Percentiles rank a stretch among this genome's conserved stretches.
phyloP scores from a whole-genome alignment of 2,888 invertebrate species.

The Creontiades dilutus region DNA sequence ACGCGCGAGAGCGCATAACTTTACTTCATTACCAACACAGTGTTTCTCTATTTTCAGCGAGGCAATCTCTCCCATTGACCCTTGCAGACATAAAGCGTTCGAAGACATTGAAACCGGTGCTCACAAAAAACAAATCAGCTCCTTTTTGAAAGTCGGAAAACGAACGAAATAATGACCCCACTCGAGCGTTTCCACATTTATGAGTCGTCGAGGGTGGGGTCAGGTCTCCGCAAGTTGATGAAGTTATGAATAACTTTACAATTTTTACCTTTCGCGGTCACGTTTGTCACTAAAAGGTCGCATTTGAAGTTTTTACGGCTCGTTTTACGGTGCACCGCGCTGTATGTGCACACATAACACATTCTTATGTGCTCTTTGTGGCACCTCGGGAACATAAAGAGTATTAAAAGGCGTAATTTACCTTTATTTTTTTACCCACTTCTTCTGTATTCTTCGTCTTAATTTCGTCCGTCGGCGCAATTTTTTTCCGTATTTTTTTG shows the following conservation, averaged over 20 bases:
- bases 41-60: conserved; percentile 2
- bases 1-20: conserved; percentile 8
- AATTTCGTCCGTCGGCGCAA: too few relatives aligned
- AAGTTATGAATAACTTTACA: conserved; percentile 16
- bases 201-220: not conserved
- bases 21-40: not conserved
- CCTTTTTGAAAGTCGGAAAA: not conserved
- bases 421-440: not conserved
- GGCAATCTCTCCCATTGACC: conserved; percentile 8
- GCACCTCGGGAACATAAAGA: not conserved
- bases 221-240: conserved; percentile 36
- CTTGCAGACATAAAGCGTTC: not conserved
- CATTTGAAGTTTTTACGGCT: not conserved
- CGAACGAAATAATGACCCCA: not conserved
- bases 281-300: conserved; percentile 27
- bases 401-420: not conserved
- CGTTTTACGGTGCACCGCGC: not conserved
- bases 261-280: conserved; percentile 5
- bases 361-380: not conserved
- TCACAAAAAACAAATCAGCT: not conserved
- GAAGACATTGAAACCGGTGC: too few relatives aligned
- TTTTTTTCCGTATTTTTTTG: too few relatives aligned
- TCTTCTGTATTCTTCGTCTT: too few relatives aligned
- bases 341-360: conserved; percentile 12
- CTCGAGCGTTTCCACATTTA: conserved; percentile 9